phyloP scores from a whole-genome alignment of 2,888 invertebrate species.

The Netelia inedita region DNA sequence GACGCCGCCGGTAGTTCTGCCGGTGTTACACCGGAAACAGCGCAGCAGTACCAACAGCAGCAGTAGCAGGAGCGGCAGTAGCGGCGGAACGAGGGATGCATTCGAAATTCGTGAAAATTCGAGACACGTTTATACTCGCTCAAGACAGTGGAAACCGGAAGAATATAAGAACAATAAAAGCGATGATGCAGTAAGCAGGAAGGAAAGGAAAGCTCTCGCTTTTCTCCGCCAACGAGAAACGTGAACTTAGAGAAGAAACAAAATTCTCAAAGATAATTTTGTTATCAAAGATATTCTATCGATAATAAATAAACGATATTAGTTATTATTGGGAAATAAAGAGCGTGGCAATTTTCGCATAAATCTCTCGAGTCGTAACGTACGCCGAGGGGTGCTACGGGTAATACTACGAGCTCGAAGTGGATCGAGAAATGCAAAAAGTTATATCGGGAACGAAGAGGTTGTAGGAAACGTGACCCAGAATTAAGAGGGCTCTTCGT shows the following conservation, averaged over 20 bases:
- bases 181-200: not conserved
- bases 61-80: slow-evolving; percentile 24
- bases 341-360: no score
- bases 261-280: no score
- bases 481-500: slow-evolving; percentile 3
- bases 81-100: slow-evolving; percentile 50
- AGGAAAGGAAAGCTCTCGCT: not conserved
- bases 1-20: slow-evolving; percentile 39
- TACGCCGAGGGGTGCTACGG: no score
- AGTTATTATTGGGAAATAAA: no score
- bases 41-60: slow-evolving; percentile 1
- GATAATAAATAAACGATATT: no score
- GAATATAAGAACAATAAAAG: slow-evolving; percentile 17
- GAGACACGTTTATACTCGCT: slow-evolving; percentile 25
- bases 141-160: slow-evolving; percentile 8
- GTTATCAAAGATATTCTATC: no score
- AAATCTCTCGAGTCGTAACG: no score
- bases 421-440: not conserved
- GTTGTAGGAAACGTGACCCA: slow-evolving; percentile 22
- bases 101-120: slow-evolving; percentile 61
- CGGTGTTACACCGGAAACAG: slow-evolving; percentile 57
- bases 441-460: slow-evolving; percentile 4
- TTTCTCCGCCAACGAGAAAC: no score
- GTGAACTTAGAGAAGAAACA: no score
- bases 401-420: not conserved